Conservation (phyloP, 2,797 vertebrate genomes). For the Poeciliopsis turneri region DNA sequence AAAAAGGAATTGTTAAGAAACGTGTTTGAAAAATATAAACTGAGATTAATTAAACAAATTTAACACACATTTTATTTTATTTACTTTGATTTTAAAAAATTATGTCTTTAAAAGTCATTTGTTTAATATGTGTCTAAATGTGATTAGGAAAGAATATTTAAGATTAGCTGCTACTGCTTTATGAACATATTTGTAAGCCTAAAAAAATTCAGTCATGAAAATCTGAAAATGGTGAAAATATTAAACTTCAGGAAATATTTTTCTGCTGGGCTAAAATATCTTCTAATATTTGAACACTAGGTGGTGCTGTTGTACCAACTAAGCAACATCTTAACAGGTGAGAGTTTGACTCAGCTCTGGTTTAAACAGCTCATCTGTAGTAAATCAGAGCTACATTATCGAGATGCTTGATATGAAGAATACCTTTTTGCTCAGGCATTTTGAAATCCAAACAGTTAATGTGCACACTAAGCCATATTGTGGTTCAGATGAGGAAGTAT, state of each 20-base stretch:
- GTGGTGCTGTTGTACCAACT: neutral
- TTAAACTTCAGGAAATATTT: neutral
- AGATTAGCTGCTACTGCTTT: too few species aligned
- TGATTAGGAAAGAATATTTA: neutral
- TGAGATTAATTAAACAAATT: too few species aligned
- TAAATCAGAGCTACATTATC: neutral
- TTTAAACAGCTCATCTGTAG: neutral
- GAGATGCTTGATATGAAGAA: neutral
- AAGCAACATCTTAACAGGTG: neutral
- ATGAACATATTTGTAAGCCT: too few species aligned
- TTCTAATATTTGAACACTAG: neutral
- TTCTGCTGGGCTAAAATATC: neutral
- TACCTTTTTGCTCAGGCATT: neutral
- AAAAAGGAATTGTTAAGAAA: too few species aligned
- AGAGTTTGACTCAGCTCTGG: too few species aligned
- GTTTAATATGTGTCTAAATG: neutral
- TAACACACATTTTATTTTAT: too few species aligned
- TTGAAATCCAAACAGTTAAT: neutral
- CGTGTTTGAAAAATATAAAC: too few species aligned
- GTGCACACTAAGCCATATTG: neutral
- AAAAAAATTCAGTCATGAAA: too few species aligned
- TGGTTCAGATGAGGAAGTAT: neutral
- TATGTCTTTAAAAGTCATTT: neutral
- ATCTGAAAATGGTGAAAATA: neutral
- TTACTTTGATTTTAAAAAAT: too few species aligned